Conservation (phyloP, 2,888 invertebrate genomes). For the Drosophila algonquin region DNA sequence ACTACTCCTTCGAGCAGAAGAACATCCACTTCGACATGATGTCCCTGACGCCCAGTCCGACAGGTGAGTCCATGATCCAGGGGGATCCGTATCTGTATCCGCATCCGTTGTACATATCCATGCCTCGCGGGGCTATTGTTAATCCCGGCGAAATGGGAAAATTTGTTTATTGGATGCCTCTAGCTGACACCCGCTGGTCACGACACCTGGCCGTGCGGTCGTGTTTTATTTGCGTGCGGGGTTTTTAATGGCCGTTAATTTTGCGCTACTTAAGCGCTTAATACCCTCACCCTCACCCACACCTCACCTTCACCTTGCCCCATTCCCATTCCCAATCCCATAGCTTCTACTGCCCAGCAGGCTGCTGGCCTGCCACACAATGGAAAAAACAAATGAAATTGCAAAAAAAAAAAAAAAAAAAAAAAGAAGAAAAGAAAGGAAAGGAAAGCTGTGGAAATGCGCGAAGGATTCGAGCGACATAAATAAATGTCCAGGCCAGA, state of each 20-base stretch:
- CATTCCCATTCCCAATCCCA: too few species aligned
- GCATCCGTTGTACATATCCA: too few species aligned
- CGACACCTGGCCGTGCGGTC: conserved; percentile 22
- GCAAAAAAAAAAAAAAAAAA: neutral
- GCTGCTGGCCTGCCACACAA: conserved; percentile 7
- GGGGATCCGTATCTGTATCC: too few species aligned
- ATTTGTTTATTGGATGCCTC: conserved; percentile 1
- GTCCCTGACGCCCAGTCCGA: conserved; percentile 90
- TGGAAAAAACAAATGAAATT: conserved; percentile 18
- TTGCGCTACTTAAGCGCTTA: conserved; percentile 60
- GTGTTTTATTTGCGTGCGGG: conserved; percentile 43
- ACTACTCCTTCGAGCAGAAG: conserved; percentile 86
- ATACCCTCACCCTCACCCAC: neutral
- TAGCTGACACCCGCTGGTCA: neutral
- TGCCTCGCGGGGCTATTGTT: neutral
- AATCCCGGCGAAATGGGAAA: neutral
- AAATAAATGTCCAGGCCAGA: conserved; percentile 1
- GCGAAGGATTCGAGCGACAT: neutral
- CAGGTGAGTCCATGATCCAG: conserved; percentile 85
- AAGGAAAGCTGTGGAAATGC: neutral
- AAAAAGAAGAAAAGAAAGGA: neutral
- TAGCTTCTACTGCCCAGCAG: neutral
- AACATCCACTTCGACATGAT: conserved; percentile 88
- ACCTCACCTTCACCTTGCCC: neutral
- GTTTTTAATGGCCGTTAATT: conserved; percentile 55